A percentile compares a stretch with the other conserved stretches of the same genome.
phyloP scores from a whole-genome alignment of 2,113 vertebrate species.

The Acanthisitta chloris region DNA sequence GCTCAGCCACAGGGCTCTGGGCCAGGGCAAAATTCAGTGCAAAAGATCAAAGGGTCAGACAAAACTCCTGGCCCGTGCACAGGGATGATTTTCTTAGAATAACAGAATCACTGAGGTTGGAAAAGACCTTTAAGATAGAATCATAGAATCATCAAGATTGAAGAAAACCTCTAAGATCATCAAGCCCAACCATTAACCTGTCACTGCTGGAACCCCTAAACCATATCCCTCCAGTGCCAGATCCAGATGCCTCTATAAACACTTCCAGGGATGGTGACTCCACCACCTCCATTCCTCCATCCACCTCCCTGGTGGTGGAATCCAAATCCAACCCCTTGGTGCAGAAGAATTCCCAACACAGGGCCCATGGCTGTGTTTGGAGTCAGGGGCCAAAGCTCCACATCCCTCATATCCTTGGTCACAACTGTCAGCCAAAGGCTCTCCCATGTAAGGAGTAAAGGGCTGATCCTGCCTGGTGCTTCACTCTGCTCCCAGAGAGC shows the following conservation, averaged over 20 bases:
- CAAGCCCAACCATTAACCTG: not conserved
- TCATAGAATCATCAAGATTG: not conserved
- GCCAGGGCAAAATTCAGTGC: not conserved
- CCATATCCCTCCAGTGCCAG: too few species aligned
- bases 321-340: fast-evolving
- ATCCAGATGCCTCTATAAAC: too few species aligned
- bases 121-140: too few species aligned
- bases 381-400: not conserved
- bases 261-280: too few species aligned
- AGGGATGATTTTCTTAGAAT: not conserved
- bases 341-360: not conserved
- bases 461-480: not conserved
- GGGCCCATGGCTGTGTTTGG: fast-evolving
- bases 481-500: not conserved
- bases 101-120: not conserved
- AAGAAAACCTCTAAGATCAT: not conserved
- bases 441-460: not conserved
- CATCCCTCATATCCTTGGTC: not conserved
- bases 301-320: too few species aligned
- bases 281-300: too few species aligned
- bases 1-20: not conserved
- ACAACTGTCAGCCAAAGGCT: fast-evolving
- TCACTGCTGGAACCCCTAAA: too few species aligned
- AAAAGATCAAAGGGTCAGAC: not conserved
- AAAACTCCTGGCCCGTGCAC: not conserved